Base-by-base conservation (phyloP, 2,113 vertebrate genomes). In the Trochalopteron elliotii region DNA sequence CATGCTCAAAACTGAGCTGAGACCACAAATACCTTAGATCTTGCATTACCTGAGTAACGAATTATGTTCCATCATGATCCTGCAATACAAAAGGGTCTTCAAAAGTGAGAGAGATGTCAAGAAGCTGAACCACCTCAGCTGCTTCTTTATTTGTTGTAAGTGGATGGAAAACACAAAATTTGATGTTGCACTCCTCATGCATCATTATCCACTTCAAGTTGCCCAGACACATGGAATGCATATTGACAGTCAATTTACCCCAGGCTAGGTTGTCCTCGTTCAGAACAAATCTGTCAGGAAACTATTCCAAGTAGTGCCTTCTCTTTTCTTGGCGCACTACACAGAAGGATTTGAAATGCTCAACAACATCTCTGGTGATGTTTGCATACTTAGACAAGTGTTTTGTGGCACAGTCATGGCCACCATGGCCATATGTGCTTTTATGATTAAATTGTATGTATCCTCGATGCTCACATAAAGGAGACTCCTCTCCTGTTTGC, bases 341-440 rank as follows among this genome's bases (percentile, higher is more conserved):
- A 19, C 12, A 19, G 25, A 47, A 63, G 45, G 18, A 42, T 59
- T 63, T 70, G 33, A 59, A 87, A 70, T 2, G 18, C 23, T 87
- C 42, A 75, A 1, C 33, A 67, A 10, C 42, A 50, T 52, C 35
- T 90, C 50, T 89, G 50, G 31, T 61, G 31, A 67, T 50, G 28
- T 84, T 82, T 53, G 23, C 12, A 24, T 33, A 35, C 11, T 75
- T 24, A 52, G 28, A 65, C 1, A 78, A 78, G 15, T 21, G 69
- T 55, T 93, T 55, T 1, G 0, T 33, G 47, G 28, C n/a, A 57
- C 1, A 3, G 33, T 61, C 0, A 0, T 2, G 3, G 35, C 35
- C 1, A 2, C 11, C 5, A 0, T 19, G 33, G 25, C 33, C 20
- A 7, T n/a, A n/a, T 25, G 17, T 42, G 20, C 11, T 37, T 89